Conservation (phyloP, 2,797 vertebrate species). For the Siniperca undulata region DNA sequence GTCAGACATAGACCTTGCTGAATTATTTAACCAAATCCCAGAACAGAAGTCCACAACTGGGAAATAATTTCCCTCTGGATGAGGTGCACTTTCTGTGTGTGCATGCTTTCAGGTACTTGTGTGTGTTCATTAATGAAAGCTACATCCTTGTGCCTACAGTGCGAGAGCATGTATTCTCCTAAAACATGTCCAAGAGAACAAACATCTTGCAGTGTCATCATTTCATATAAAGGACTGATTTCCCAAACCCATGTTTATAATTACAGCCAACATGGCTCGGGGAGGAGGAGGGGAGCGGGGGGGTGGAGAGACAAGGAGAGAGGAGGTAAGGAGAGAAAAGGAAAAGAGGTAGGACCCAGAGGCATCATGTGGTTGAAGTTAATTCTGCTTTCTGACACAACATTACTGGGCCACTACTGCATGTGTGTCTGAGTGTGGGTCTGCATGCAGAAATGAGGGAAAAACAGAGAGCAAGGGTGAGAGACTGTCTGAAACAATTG, state of each 20-base stretch:
- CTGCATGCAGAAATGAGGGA: background rate
- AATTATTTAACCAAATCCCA: constrained; percentile 29
- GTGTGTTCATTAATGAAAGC: constrained; percentile 28
- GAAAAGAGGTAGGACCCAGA: constrained; percentile 34
- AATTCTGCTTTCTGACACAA: constrained; percentile 54
- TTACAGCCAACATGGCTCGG: constrained; percentile 61
- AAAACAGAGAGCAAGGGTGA: background rate
- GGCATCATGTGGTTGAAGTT: constrained; percentile 52
- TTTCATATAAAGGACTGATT: constrained; percentile 62
- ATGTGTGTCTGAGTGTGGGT: constrained; percentile 12
- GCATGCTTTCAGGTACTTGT: constrained; percentile 19
- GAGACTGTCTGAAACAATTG: constrained; percentile 37
- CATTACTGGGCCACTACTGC: constrained; percentile 35
- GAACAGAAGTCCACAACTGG: constrained; percentile 4
- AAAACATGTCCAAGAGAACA: constrained; percentile 52
- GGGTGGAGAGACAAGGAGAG: constrained; percentile 17
- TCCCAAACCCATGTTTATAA: constrained; percentile 74
- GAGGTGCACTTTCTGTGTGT: background rate
- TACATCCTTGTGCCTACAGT: constrained; percentile 5
- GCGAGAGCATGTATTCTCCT: constrained; percentile 9
- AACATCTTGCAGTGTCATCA: constrained; percentile 62
- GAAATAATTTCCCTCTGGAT: constrained; percentile 19
- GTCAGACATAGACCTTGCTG: background rate
- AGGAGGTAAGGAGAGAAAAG: constrained; percentile 27
- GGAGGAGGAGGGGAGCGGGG: constrained; percentile 20